Percentiles rank a stretch among this genome's conserved stretches.
These are phyloP conservation scores for Erannis defoliaria DNA, from an alignment of 2,888 invertebrate species.

Conservation along the genomic window DNA sequence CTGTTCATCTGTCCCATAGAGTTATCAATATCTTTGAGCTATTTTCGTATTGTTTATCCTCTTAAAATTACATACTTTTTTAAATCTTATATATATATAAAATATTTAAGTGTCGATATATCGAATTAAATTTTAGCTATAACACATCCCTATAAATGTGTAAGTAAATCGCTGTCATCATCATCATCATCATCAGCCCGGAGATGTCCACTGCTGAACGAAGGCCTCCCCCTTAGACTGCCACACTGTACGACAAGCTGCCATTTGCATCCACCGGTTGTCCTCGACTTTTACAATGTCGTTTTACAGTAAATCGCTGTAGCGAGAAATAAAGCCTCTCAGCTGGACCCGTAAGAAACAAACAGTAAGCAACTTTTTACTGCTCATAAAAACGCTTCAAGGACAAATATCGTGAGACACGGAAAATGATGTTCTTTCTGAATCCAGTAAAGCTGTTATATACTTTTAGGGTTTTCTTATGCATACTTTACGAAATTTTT, in stretches of 20 bases:
- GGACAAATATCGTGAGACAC: slow-evolving; percentile 1
- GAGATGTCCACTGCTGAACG: too few relatives aligned
- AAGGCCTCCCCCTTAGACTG: too few relatives aligned
- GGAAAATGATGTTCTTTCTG: slow-evolving; percentile 7
- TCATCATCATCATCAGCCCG: too few relatives aligned
- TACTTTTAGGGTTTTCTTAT: not conserved
- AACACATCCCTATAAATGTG: not conserved
- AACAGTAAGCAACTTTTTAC: slow-evolving; percentile 24
- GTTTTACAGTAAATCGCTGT: not conserved
- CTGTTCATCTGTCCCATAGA: too few relatives aligned
- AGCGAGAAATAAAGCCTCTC: slow-evolving; percentile 10
- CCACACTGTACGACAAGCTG: too few relatives aligned
- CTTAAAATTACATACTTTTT: too few relatives aligned
- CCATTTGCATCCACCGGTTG: too few relatives aligned
- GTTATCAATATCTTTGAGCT: too few relatives aligned
- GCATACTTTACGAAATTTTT: too few relatives aligned
- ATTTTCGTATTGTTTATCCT: too few relatives aligned
- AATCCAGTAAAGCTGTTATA: not conserved
- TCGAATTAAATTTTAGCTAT: not conserved
- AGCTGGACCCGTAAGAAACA: slow-evolving; percentile 12
- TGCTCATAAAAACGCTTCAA: slow-evolving; percentile 23
- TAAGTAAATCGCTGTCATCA: not conserved
- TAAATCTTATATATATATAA: too few relatives aligned
- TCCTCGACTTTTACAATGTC: too few relatives aligned
- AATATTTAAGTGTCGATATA: not conserved